Base-by-base conservation (phyloP, 2,888 invertebrate genomes). In the Cheilosia variabilis region DNA sequence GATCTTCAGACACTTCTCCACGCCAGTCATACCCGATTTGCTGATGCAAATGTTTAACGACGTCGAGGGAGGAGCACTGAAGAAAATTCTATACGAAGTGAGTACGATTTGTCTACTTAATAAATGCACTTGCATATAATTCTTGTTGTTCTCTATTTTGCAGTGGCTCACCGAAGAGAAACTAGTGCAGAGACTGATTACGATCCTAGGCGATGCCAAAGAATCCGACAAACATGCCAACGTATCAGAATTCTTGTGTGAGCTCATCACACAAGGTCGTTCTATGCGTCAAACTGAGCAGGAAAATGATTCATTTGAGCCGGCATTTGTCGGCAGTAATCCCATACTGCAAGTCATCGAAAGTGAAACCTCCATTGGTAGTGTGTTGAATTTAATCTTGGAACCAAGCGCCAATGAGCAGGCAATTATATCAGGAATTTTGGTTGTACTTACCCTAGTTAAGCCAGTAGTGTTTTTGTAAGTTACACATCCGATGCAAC, bases 1-100 rank as follows among this genome's bases (percentile, higher is more conserved):
- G 92, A 94, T 98, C 91, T 94, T 98, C 91, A 95, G 96, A 90
- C 98, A 99, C 93, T 95, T 98, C 91, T 96, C 97, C 90, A 98
- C 98, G 62, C 98, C 98, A 27, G 98, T 98, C 89, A 96, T 98
- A 90, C 97, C 98, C 94, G 98, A 99, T 94, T 95, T 98, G 89
- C 95, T 98, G 91, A 94, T 96, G 90, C 96, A 97, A 93, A 95
- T 97, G 91, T 95, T 97, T 92, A 96, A 96, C 87, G 95, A 96
- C 89, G 96, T 98, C 71, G 96, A 96, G 91, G 96, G 95, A 87
- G 94, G 93, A 87, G 95, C 96, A 89, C 94, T 95, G 91, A 94
- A 95, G 89, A 94, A 94, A 90, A 95, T 95, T 92, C 94, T 96
- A 90, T 93, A 95, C 89, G 94, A 94, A 91, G 96, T 96, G 93